These are phyloP conservation scores for Glaucomys volans DNA, from an alignment of 2,113 vertebrate species.

Conservation along the genomic window DNA sequence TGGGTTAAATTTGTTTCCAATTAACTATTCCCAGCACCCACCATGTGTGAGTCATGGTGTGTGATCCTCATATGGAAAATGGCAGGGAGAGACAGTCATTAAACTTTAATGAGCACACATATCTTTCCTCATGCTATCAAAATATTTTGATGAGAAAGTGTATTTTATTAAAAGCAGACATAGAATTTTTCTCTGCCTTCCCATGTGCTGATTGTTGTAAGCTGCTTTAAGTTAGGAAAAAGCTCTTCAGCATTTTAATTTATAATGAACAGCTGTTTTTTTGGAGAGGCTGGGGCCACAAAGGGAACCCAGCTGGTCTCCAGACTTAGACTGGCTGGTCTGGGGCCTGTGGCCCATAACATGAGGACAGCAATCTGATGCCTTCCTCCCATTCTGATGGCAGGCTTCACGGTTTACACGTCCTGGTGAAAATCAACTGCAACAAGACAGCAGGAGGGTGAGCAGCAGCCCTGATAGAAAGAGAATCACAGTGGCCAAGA, in stretches of 20 bases:
- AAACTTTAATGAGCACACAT: conserved; percentile 72
- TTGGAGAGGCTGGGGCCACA: background rate
- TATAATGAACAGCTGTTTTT: background rate
- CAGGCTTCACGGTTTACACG: background rate
- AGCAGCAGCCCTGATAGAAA: background rate
- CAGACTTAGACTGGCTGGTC: background rate
- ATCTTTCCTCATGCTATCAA: conserved; percentile 68
- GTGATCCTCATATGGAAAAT: conserved; percentile 37
- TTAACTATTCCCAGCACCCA: background rate
- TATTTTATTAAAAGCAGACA: conserved; percentile 74
- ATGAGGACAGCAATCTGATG: rapidly evolving
- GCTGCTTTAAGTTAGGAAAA: conserved; percentile 38
- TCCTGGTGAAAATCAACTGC: background rate
- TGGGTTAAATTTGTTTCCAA: background rate
- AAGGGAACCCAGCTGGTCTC: background rate
- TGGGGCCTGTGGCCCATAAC: background rate
- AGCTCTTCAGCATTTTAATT: conserved; percentile 27
- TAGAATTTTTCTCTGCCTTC: conserved; percentile 60
- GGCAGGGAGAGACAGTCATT: conserved; percentile 57
- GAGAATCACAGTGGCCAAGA: background rate
- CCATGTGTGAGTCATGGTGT: background rate
- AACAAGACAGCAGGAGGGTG: background rate
- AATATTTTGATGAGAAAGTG: conserved; percentile 79
- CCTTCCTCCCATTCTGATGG: background rate
- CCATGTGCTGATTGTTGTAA: conserved; percentile 47